Evolutionary conservation across 2,113 vertebrate species (phyloP).

Genomic region (Nipponia nippon): DNA sequence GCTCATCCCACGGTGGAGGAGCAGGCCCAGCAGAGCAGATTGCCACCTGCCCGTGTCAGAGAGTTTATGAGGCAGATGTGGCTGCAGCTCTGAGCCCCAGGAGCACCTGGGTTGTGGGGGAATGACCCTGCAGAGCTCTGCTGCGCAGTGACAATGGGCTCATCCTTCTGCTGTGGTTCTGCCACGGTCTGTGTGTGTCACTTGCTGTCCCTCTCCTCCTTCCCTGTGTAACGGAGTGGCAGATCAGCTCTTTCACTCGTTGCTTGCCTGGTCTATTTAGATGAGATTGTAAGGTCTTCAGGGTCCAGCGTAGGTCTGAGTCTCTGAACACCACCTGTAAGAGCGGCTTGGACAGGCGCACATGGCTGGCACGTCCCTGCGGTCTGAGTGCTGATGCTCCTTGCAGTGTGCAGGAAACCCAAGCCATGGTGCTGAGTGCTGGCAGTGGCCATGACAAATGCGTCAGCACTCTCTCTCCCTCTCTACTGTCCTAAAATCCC

Average conservation of each 20-base stretch:
- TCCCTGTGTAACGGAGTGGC: not conserved
- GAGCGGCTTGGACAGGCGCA: not conserved
- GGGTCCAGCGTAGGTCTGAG: not conserved
- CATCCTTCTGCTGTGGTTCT: not conserved
- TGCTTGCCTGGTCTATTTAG: not conserved
- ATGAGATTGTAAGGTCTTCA: not conserved
- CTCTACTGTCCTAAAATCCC: not conserved
- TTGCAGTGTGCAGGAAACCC: not conserved
- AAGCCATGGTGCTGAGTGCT: not conserved
- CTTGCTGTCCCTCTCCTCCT: not conserved
- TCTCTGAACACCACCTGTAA: not conserved
- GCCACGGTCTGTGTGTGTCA: not conserved
- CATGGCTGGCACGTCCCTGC: accelerated
- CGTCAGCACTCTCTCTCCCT: not conserved
- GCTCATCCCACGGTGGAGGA: not conserved
- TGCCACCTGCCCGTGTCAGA: not conserved
- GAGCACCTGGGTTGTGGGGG: not conserved
- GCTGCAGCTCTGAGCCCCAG: not conserved
- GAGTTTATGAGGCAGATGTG: accelerated
- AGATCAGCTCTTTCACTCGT: not conserved
- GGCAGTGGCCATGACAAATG: not conserved
- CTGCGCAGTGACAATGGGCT: not conserved
- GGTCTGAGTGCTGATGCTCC: not conserved
- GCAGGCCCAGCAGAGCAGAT: not conserved
- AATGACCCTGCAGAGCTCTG: not conserved